phyloP scores from a whole-genome alignment of 2,888 invertebrate species.

The Luperina testacea region DNA sequence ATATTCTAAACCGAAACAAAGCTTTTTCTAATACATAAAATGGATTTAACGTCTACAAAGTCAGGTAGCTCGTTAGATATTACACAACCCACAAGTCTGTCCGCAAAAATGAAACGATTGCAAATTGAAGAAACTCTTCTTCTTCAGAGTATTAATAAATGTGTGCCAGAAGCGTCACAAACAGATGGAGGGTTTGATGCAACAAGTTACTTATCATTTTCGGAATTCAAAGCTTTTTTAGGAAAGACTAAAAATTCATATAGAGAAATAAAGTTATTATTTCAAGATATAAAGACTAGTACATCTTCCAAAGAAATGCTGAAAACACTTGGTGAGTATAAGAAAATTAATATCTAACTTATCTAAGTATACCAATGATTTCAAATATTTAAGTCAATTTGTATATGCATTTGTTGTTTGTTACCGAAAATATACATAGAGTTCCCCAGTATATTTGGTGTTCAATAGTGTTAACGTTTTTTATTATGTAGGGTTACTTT shows the following conservation, averaged over 20 bases:
- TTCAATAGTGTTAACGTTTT: neutral
- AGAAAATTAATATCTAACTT: neutral
- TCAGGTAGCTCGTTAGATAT: slow-evolving; percentile 24
- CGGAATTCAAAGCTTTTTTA: slow-evolving; percentile 68
- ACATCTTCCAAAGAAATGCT: slow-evolving; percentile 72
- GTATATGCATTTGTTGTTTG: neutral
- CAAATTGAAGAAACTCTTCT: slow-evolving; percentile 84
- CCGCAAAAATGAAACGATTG: slow-evolving; percentile 78
- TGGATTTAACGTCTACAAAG: slow-evolving; percentile 45
- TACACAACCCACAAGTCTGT: slow-evolving; percentile 54
- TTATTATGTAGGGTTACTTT: neutral
- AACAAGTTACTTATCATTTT: slow-evolving; percentile 34
- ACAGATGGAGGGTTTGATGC: slow-evolving; percentile 9
- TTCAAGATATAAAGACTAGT: slow-evolving; percentile 78
- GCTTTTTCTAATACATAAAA: neutral
- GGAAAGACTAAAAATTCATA: slow-evolving; percentile 70
- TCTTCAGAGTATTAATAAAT: slow-evolving; percentile 63
- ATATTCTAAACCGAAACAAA: neutral
- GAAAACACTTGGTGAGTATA: slow-evolving; percentile 73
- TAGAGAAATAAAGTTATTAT: slow-evolving; percentile 73
- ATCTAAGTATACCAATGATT: neutral
- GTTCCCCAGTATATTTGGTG: neutral
- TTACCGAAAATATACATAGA: neutral
- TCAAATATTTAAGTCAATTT: too few relatives aligned
- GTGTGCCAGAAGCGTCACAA: slow-evolving; percentile 21